Evolutionary conservation across 2,888 invertebrate genomes (phyloP).

Genomic region (Tachina grossa): DNA sequence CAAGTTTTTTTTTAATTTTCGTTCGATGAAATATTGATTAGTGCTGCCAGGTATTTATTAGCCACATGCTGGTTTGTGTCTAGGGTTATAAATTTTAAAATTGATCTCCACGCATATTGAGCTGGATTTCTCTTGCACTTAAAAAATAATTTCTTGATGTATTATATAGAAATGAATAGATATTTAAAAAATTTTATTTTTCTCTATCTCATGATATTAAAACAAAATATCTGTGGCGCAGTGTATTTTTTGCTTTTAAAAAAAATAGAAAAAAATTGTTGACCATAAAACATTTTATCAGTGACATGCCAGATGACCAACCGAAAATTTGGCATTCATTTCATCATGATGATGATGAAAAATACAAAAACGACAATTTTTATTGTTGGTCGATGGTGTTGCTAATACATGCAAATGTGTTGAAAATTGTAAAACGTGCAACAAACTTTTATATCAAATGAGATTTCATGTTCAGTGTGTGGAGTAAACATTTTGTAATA

Average conservation of each 20-base stretch:
- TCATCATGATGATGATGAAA: constrained; percentile 1
- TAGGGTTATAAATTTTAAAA: no score
- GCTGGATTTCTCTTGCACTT: no score
- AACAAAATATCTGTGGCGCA: no score
- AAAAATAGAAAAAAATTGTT: constrained; percentile 7
- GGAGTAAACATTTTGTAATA: constrained; percentile 20
- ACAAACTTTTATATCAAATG: constrained; percentile 14
- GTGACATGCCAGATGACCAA: constrained; percentile 56
- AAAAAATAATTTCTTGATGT: no score
- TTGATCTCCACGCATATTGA: no score
- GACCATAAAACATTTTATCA: constrained; percentile 56
- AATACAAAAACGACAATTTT: not conserved
- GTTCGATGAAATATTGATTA: no score
- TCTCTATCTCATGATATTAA: no score
- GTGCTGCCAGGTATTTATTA: no score
- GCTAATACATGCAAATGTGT: constrained; percentile 43
- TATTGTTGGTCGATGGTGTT: not conserved
- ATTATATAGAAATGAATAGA: no score
- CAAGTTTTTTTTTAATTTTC: no score
- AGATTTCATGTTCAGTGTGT: not conserved
- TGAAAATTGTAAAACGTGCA: constrained; percentile 29
- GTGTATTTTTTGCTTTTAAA: not conserved
- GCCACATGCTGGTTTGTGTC: no score
- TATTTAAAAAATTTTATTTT: no score
- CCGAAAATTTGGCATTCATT: not conserved